phyloP scores from a whole-genome alignment of 2,797 vertebrate genomes.

The Acrocephalus scirpaceus region DNA sequence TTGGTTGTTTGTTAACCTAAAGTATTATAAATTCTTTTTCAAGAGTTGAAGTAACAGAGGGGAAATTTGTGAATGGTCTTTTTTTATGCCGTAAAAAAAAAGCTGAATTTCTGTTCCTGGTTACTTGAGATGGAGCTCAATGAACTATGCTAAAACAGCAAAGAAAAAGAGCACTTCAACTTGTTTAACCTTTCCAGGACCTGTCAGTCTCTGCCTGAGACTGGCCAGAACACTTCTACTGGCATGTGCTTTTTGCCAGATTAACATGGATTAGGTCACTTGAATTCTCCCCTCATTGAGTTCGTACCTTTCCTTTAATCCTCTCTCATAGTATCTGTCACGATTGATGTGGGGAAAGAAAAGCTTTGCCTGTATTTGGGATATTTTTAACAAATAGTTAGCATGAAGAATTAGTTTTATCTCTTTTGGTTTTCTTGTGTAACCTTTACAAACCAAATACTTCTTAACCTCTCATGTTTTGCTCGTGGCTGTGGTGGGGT shows the following conservation, averaged over 20 bases:
- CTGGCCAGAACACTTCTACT: not conserved
- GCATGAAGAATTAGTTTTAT: not conserved
- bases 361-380: not conserved
- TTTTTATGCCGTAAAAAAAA: not conserved
- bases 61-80: not conserved
- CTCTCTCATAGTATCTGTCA: not conserved
- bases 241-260: not conserved
- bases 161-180: not conserved
- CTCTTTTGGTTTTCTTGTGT: not conserved
- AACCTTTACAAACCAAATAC: not conserved
- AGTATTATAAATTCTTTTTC: not conserved
- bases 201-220: not conserved
- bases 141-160: not conserved
- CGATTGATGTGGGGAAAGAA: not conserved
- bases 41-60: not conserved
- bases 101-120: not conserved
- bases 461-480: rapidly evolving
- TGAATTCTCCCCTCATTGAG: not conserved
- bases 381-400: not conserved
- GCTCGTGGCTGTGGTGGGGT: not conserved
- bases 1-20: slow-evolving; percentile 16
- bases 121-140: not conserved
- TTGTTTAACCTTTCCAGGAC: not conserved
- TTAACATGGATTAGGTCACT: not conserved
- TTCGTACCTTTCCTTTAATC: not conserved